Base-by-base conservation (phyloP, 2,888 invertebrate species). In the Caenorhabditis plicata region DNA sequence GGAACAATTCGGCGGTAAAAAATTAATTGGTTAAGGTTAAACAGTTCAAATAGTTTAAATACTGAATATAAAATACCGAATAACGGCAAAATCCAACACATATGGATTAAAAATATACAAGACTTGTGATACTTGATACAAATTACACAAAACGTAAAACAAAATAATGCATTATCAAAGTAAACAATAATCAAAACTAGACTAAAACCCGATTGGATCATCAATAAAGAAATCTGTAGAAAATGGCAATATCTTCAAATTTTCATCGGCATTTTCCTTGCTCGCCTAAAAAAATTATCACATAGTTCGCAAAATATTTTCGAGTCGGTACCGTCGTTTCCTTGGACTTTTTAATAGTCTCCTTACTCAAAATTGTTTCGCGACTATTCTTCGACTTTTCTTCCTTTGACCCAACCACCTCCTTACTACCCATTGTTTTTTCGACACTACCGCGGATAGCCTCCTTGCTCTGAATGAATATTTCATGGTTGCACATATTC, bases 121-220 rank as follows among this genome's bases (percentile, higher is more conserved):
- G n/a, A n/a, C n/a, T n/a, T n/a, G n/a, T n/a, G n/a, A n/a, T n/a
- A n/a, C n/a, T n/a, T n/a, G n/a, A n/a, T n/a, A n/a, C n/a, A n/a
- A n/a, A n/a, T n/a, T n/a, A n/a, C n/a, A n/a, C n/a, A n/a, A n/a
- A n/a, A n/a, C n/a, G n/a, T n/a, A n/a, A n/a, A n/a, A n/a, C n/a
- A n/a, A n/a, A n/a, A n/a, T n/a, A n/a, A n/a, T n/a, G n/a, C n/a
- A n/a, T n/a, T n/a, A n/a, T n/a, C n/a, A n/a, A n/a, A n/a, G n/a
- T n/a, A n/a, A n/a, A n/a, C 29, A 29, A 29, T 29, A 9, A 29
- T 29, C 11, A 8, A 8, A 29, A 3, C 42, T 49, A 33, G 44
- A 43, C 44, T 40, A 58, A 15, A 58, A 58, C 5, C 57, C 57
- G 31, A 58, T 48, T 3, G 47, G 43, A 49, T 53, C 52, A 26